Percentiles rank a stretch among this genome's conserved stretches.
phyloP scores from a whole-genome alignment of 23 tunicate species.

The Pegea sp. region DNA sequence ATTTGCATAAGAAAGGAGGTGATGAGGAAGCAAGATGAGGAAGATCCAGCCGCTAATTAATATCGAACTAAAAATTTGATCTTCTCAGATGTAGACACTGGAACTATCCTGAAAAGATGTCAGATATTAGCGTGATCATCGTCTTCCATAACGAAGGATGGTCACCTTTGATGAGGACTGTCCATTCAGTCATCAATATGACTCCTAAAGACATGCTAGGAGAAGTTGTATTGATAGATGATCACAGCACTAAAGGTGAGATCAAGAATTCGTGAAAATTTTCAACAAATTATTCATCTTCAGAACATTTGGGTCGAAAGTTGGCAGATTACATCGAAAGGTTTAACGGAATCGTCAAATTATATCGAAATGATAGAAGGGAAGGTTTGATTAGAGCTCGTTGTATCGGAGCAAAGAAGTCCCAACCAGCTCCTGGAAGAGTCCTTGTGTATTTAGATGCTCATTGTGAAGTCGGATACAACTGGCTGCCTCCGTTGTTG shows the following conservation, averaged over 20 bases:
- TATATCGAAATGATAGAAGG: constrained; percentile 62
- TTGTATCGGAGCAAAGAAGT: constrained; percentile 76
- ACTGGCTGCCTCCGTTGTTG: constrained; percentile 90
- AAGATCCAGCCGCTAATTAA: too few relatives aligned
- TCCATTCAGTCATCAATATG: constrained; percentile 79
- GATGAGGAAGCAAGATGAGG: too few relatives aligned
- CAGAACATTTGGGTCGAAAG: constrained; percentile 55
- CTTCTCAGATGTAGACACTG: constrained; percentile 58
- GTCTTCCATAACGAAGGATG: constrained; percentile 99
- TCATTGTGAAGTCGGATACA: constrained; percentile 91
- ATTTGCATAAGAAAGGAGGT: too few relatives aligned
- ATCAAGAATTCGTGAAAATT: too few relatives aligned
- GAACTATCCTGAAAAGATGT: constrained; percentile 64
- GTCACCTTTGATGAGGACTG: constrained; percentile 82
- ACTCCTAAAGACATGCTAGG: constrained; percentile 60
- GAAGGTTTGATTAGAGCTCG: constrained; percentile 93
- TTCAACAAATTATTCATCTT: too few relatives aligned
- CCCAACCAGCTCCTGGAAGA: constrained; percentile 22
- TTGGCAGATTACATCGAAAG: constrained; percentile 59
- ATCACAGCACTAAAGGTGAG: constrained; percentile 78
- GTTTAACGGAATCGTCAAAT: constrained; percentile 69
- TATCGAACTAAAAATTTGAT: neutral
- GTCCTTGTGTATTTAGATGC: constrained; percentile 83
- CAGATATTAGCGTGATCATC: constrained; percentile 57
- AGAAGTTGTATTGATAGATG: constrained; percentile 90